A percentile compares a stretch with the other conserved stretches of the same genome.
Conservation (phyloP, 2,797 vertebrate genomes). For the Margarornis squamiger region DNA sequence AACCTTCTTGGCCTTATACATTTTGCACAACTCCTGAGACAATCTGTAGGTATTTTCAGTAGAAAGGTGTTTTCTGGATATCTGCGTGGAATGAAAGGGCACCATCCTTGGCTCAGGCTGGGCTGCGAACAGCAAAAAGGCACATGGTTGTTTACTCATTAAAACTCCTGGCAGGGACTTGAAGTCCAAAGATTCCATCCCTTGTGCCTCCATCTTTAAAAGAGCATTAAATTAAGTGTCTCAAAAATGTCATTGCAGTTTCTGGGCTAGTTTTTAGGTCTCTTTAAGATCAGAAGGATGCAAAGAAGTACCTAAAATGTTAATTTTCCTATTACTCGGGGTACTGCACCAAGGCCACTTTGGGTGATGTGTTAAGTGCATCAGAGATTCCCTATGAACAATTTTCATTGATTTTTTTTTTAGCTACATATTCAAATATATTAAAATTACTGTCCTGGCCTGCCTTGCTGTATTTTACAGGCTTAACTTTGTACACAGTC, state of each 20-base stretch:
- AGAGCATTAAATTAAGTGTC: not conserved
- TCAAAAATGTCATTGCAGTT: not conserved
- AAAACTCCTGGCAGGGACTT: not conserved
- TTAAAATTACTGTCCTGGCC: not conserved
- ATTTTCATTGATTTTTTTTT: not conserved
- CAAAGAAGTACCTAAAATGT: not conserved
- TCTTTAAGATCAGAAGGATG: not conserved
- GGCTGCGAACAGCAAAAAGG: not conserved
- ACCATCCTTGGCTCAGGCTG: not conserved
- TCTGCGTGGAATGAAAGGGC: not conserved
- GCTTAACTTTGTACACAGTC: not conserved
- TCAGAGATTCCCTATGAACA: not conserved
- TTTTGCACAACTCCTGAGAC: fast-evolving
- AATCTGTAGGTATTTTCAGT: not conserved
- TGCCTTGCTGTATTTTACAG: not conserved
- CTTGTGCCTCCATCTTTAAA: not conserved
- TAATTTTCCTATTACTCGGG: not conserved
- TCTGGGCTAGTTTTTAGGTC: not conserved
- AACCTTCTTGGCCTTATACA: not conserved
- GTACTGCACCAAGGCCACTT: not conserved
- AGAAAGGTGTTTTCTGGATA: not conserved
- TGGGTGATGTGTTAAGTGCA: not conserved
- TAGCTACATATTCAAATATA: not conserved
- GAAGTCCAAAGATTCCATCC: not conserved
- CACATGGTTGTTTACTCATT: not conserved